A percentile compares a stretch with the other conserved stretches of the same genome.
phyloP scores from a whole-genome alignment of 2,797 vertebrate species.

The Sus cebifrons region DNA sequence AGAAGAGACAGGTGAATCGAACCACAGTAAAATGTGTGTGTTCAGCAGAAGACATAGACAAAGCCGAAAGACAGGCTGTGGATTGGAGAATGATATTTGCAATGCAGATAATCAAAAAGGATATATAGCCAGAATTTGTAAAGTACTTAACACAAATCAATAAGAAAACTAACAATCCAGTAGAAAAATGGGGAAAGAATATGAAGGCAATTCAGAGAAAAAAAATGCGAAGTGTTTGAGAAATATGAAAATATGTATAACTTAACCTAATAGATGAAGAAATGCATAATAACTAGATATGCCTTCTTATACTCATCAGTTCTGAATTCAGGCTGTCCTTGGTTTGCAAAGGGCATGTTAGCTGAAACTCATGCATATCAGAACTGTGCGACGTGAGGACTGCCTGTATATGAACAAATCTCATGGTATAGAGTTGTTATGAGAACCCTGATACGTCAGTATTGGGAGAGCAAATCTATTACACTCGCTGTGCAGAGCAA shows the following conservation, averaged over 20 bases:
- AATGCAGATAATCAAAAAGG: background rate
- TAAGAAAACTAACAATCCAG: background rate
- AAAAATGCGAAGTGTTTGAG: background rate
- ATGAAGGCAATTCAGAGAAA: constrained; percentile 28
- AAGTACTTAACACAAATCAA: constrained; percentile 1
- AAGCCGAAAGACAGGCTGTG: background rate
- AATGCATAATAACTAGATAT: background rate
- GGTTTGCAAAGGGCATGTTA: background rate
- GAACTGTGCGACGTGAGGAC: background rate
- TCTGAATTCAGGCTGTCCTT: constrained; percentile 12
- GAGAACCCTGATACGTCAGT: background rate
- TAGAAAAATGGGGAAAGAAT: constrained; percentile 32
- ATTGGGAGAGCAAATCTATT: background rate
- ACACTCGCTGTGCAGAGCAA: background rate
- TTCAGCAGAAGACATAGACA: constrained; percentile 53
- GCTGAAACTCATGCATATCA: background rate
- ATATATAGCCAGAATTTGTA: constrained; percentile 33
- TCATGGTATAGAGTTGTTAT: background rate
- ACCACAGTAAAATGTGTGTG: constrained; percentile 14
- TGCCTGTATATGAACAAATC: background rate
- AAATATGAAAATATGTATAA: background rate
- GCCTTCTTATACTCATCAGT: background rate
- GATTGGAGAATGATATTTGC: constrained; percentile 17
- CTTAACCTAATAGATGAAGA: background rate
- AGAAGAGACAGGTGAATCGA: background rate